phyloP scores from a whole-genome alignment of 2,113 vertebrate species.

The Catharus minimus region DNA sequence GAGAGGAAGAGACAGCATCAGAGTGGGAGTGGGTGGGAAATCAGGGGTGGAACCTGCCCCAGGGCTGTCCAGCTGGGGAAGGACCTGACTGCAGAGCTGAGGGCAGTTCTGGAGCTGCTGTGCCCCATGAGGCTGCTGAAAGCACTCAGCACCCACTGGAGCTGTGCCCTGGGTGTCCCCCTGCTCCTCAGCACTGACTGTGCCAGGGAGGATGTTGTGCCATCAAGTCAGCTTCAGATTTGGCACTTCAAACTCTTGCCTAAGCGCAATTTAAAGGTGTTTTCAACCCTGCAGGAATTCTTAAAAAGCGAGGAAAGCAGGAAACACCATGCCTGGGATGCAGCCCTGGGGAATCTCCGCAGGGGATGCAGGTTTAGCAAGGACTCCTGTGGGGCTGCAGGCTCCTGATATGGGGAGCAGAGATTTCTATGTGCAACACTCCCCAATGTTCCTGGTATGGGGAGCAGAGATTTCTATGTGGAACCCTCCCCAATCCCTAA shows the following conservation, averaged over 20 bases:
- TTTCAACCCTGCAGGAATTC: background rate
- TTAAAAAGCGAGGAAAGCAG: background rate
- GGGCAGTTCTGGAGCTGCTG: background rate
- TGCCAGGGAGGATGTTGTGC: background rate
- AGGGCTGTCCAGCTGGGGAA: background rate
- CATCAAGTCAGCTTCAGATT: background rate
- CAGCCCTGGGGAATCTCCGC: background rate
- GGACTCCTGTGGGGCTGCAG: accelerated
- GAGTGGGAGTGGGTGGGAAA: background rate
- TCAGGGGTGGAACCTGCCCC: background rate
- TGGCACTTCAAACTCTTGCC: background rate
- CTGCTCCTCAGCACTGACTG: accelerated
- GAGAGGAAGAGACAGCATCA: background rate
- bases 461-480: background rate
- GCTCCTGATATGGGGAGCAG: no score
- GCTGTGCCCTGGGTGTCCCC: background rate
- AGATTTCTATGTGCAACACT: no score
- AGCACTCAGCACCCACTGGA: background rate
- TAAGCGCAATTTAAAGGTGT: background rate
- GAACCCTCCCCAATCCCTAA: accelerated
- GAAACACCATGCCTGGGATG: background rate
- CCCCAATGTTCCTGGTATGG: no score
- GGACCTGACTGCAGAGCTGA: background rate
- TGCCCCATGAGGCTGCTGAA: background rate
- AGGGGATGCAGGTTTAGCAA: background rate